Percentiles rank a stretch among this genome's conserved stretches.
These are phyloP conservation scores for Chinchilla lanigera DNA, from an alignment of 2,113 vertebrate species.

Conservation along the genomic window DNA sequence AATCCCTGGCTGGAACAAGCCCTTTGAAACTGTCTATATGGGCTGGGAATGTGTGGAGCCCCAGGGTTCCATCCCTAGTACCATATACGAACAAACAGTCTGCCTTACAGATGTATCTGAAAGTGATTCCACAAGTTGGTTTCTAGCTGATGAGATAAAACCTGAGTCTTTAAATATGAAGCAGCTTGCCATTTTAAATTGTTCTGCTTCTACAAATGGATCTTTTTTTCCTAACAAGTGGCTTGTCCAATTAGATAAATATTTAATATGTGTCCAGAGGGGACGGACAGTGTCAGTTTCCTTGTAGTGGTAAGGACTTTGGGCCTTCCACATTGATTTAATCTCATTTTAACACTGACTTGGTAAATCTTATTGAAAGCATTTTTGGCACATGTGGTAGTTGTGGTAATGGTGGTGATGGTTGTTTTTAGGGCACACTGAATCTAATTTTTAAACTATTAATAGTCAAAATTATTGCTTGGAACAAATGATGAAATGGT, in stretches of 20 bases:
- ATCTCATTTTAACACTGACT: constrained; percentile 37
- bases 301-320: neutral
- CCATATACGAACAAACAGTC: neutral
- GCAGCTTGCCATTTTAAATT: neutral
- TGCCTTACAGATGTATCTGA: neutral
- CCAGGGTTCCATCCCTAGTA: neutral
- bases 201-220: neutral
- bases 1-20: neutral
- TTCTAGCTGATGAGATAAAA: constrained; percentile 15
- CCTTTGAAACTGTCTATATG: neutral
- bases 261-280: constrained; percentile 23
- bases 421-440: constrained; percentile 16
- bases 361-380: constrained; percentile 58
- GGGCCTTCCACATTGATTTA: neutral
- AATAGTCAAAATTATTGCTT: constrained; percentile 28
- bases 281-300: neutral
- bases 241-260: constrained; percentile 15
- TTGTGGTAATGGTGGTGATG: neutral
- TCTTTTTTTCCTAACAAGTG: neutral
- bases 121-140: neutral
- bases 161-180: constrained; percentile 6
- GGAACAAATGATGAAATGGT: neutral
- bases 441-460: neutral
- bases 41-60: neutral
- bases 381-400: constrained; percentile 2